Conservation (phyloP, 2,888 invertebrate genomes). For the Brachyopa scutellaris region DNA sequence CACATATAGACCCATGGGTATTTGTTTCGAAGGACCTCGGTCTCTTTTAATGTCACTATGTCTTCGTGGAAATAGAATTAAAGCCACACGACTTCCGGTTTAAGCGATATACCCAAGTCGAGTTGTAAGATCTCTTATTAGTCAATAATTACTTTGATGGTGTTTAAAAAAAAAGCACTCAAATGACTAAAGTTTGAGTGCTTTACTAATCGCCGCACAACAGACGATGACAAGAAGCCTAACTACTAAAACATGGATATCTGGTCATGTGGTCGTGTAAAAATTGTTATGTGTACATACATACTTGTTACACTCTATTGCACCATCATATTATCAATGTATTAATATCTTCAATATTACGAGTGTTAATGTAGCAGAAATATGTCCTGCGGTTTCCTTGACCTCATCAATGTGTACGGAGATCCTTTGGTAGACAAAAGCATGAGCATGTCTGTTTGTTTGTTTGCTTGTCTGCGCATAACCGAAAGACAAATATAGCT, state of each 20-base stretch:
- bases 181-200: not conserved
- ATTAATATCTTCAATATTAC: not conserved
- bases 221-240: not conserved
- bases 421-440: not conserved
- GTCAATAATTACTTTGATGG: too few species aligned
- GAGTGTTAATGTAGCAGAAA: not conserved
- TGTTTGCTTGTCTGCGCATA: not conserved
- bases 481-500: constrained; percentile 1
- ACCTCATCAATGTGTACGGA: not conserved
- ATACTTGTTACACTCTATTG: not conserved
- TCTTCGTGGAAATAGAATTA: not conserved
- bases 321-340: too few species aligned
- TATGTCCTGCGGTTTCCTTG: constrained; percentile 11
- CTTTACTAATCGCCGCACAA: not conserved
- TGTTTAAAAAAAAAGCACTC: too few species aligned
- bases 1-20: not conserved
- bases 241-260: not conserved
- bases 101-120: not conserved
- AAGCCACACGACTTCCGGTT: not conserved
- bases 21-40: not conserved
- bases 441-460: too few species aligned
- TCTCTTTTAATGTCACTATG: not conserved
- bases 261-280: not conserved
- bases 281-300: too few species aligned
- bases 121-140: not conserved